Conservation (phyloP, 92 coral and sea anemone genomes). For the Heteractis magnifica region DNA sequence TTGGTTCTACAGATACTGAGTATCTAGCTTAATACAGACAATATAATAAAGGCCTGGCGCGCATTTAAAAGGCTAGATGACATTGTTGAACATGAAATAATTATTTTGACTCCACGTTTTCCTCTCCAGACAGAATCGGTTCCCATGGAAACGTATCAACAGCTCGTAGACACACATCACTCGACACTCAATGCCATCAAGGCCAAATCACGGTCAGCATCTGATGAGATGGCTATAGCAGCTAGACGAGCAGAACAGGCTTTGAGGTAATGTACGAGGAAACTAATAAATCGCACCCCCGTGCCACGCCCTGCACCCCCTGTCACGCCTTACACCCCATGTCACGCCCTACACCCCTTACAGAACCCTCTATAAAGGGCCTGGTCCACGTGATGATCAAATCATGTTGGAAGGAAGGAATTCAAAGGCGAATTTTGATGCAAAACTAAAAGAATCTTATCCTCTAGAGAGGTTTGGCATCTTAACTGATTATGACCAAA, state of each 20-base stretch:
- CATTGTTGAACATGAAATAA: neutral
- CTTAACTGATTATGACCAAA: too few species aligned
- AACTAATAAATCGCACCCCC: neutral
- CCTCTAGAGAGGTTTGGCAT: too few species aligned
- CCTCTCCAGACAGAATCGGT: slow-evolving; percentile 74
- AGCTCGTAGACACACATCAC: slow-evolving; percentile 77
- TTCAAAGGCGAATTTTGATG: too few species aligned
- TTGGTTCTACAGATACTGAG: too few species aligned
- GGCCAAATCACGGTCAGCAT: slow-evolving; percentile 80
- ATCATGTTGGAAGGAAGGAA: too few species aligned
- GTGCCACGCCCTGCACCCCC: neutral
- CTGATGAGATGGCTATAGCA: slow-evolving; percentile 84
- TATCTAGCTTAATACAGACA: too few species aligned
- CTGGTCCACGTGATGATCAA: too few species aligned
- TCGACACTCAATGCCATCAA: slow-evolving; percentile 72
- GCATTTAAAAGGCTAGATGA: too few species aligned
- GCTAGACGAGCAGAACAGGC: slow-evolving; percentile 92
- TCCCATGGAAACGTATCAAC: slow-evolving; percentile 80
- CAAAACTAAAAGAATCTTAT: too few species aligned
- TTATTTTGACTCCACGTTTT: neutral
- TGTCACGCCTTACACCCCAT: neutral
- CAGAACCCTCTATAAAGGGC: too few species aligned
- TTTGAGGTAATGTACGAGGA: slow-evolving; percentile 53
- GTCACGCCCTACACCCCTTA: too few species aligned
- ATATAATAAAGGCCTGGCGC: too few species aligned